phyloP scores from a whole-genome alignment of 2,797 vertebrate genomes.

The Acridotheres tristis region DNA sequence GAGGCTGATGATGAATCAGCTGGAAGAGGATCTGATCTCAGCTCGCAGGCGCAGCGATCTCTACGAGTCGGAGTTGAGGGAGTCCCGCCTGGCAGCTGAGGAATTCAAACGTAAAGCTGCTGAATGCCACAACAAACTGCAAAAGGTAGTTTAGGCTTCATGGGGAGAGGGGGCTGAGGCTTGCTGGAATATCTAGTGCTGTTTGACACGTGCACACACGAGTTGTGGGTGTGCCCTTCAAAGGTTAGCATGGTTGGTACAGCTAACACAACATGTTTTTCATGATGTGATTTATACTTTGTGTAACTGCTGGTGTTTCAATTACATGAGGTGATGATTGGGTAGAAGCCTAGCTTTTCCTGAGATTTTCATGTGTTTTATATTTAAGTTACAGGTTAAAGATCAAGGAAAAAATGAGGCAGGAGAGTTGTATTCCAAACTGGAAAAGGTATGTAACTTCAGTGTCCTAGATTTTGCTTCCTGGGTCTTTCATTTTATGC shows the following conservation, averaged over 20 bases:
- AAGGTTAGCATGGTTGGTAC: background rate
- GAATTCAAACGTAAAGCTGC: constrained; percentile 94
- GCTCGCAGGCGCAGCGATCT: constrained; percentile 95
- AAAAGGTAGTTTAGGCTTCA: constrained; percentile 83
- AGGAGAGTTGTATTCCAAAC: constrained; percentile 87
- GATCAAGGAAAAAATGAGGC: constrained; percentile 94
- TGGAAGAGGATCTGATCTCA: constrained; percentile 96
- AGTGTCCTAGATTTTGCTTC: background rate
- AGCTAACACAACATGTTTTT: background rate
- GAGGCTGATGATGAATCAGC: constrained; percentile 93
- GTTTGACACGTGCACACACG: background rate
- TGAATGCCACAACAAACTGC: constrained; percentile 92
- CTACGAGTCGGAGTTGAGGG: constrained; percentile 93
- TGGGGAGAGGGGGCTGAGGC: background rate
- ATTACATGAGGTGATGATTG: background rate
- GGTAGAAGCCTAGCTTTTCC: background rate
- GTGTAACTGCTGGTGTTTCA: background rate
- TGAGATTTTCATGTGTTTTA: constrained; percentile 11
- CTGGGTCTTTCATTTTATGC: background rate
- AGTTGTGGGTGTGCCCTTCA: background rate
- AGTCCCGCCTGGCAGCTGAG: constrained; percentile 91
- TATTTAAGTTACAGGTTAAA: constrained; percentile 86
- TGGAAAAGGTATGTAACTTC: constrained; percentile 88
- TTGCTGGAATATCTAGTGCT: background rate
- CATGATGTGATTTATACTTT: background rate